Percentiles rank a stretch among this genome's conserved stretches.
phyloP scores from a whole-genome alignment of 2,113 vertebrate genomes.

The Epinephelus cyanopodus region DNA sequence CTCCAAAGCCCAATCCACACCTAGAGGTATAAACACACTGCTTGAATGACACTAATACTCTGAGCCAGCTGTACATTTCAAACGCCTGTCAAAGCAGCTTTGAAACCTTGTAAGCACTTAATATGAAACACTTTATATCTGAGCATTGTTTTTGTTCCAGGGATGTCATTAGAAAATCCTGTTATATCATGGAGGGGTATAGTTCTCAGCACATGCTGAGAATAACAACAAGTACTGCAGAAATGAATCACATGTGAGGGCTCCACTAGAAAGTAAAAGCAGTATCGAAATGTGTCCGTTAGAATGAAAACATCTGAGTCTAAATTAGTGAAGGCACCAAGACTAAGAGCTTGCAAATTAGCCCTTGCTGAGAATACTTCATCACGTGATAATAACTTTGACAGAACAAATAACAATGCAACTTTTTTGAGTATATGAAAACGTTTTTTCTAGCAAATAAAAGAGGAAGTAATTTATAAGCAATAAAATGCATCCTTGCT shows the following conservation, averaged over 20 bases:
- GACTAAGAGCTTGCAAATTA: too few species aligned
- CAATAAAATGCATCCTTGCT: neutral
- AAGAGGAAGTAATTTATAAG: too few species aligned
- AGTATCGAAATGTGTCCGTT: neutral
- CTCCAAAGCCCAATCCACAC: slow-evolving; percentile 20
- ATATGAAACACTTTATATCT: neutral
- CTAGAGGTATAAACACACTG: slow-evolving; percentile 32
- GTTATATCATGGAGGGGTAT: neutral
- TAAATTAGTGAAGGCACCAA: neutral
- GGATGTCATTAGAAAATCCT: neutral
- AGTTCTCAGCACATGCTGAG: neutral
- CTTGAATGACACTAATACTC: slow-evolving; percentile 48
- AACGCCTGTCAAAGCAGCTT: slow-evolving; percentile 12
- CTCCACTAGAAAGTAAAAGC: neutral
- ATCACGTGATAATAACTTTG: neutral
- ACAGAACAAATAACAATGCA: neutral
- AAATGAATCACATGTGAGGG: neutral
- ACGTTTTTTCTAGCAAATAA: too few species aligned
- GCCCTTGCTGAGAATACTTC: neutral
- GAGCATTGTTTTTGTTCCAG: slow-evolving; percentile 2
- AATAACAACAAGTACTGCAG: neutral
- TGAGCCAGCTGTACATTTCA: slow-evolving; percentile 27
- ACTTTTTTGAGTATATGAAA: neutral
- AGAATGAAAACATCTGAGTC: neutral
- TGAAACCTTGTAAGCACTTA: slow-evolving; percentile 26